A percentile compares a stretch with the other conserved stretches of the same genome.
These are phyloP conservation scores for Xanthia togata DNA, from an alignment of 2,888 invertebrate genomes.

Conservation along the genomic window DNA sequence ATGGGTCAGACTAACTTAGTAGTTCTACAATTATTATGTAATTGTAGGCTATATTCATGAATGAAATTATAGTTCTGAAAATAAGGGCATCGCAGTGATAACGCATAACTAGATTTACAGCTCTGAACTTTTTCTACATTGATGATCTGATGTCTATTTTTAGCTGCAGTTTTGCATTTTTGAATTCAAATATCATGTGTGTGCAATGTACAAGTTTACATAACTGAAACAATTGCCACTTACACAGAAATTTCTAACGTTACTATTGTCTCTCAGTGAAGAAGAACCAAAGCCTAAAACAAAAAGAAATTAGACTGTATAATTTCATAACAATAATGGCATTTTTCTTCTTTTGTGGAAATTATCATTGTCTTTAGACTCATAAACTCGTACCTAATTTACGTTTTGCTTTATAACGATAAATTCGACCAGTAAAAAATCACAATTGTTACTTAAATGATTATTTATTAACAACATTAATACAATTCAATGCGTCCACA, in stretches of 20 bases:
- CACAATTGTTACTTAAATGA: conserved; percentile 51
- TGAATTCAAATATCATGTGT: background rate
- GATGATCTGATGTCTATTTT: background rate
- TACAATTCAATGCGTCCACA: conserved; percentile 63
- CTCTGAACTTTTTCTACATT: background rate
- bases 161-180: conserved; percentile 9
- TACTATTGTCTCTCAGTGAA: conserved; percentile 1
- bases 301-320: background rate
- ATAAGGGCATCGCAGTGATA: background rate
- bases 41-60: background rate
- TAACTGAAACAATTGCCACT: background rate
- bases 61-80: background rate
- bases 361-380: conserved; percentile 1
- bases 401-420: background rate
- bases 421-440: conserved; percentile 39
- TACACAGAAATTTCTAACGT: background rate
- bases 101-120: background rate
- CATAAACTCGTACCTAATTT: conserved; percentile 7
- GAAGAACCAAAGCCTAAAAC: background rate
- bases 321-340: conserved; percentile 2
- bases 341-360: conserved; percentile 8
- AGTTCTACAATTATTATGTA: background rate
- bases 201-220: background rate
- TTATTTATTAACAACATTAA: conserved; percentile 69
- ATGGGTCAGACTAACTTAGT: background rate